Evolutionary conservation across 2,113 vertebrate genomes (phyloP), one percentile per base, ranked within the genome.

Genomic region (Silurus glanis): DNA sequence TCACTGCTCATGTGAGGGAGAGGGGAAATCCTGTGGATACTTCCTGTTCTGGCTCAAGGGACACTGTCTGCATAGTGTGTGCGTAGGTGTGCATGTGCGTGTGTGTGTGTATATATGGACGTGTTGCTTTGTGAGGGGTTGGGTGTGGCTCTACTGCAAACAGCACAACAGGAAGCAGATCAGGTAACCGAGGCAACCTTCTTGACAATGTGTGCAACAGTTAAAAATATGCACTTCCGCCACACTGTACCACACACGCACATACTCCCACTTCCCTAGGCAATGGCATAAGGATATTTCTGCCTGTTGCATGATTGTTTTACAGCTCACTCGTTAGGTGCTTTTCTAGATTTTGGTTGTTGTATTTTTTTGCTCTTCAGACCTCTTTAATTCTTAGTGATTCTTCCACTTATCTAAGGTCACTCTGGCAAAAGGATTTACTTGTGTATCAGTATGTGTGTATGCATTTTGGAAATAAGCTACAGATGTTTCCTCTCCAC

Each of bases 401-500:
- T 47, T 83, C 66, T 47, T 83, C 25, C 47, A 75, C 59, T 58
- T 62, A 80, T 51, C 58, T 47, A 37, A 53, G 62, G 66, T 76
- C 81, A 83, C 28, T 49, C 67, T 47, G 80, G 81, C 37, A 64
- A 78, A 87, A 37, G 71, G 67, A 88, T 88, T 87, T 87, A 83
- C 80, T 83, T 64, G 79, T 87, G 72, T 87, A 72, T 87, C 69
- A 72, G 37, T 80, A 23, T 89, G 85, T 80, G 82, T 87, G 78
- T 79, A n/a, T 87, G 80, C 82, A 45, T 83, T 92, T 93, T 92
- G 93, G 93, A 94, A 95, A 95, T 94, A 95, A 93, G 94, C 92
- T 90, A 90, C 94, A 94, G 94, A 95, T 95, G 94, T 95, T 95
- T 95, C 94, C 93, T 91, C 78, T 94, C 89, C 86, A 80, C 85